Percentiles rank a stretch among this genome's conserved stretches.
phyloP scores from a whole-genome alignment of 2,113 vertebrate species.

The Strix uralensis region DNA sequence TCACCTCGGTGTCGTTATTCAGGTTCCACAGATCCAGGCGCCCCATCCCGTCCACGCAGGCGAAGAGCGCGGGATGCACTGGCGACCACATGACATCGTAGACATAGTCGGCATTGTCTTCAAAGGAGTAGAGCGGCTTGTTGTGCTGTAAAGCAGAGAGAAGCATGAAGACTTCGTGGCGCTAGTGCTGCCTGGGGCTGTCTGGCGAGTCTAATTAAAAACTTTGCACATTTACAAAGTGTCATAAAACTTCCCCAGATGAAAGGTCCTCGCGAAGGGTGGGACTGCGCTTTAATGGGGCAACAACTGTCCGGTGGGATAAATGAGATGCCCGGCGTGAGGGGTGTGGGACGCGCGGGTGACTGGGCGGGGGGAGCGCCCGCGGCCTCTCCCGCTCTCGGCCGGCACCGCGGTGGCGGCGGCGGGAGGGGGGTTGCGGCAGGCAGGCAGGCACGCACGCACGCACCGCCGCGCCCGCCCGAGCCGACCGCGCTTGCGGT shows the following conservation, averaged over 20 bases:
- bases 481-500: not conserved
- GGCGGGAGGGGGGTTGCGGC: not conserved
- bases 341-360: not conserved
- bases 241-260: constrained; percentile 93
- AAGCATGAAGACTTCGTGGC: constrained; percentile 89
- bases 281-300: constrained; percentile 83
- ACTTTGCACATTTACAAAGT: constrained; percentile 93
- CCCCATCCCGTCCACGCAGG: constrained; percentile 96
- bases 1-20: constrained; percentile 97
- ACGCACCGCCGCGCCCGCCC: not conserved
- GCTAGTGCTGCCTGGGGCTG: constrained; percentile 95
- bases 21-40: constrained; percentile 97
- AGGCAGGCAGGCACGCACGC: not conserved
- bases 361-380: not conserved
- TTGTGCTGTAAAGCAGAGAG: constrained; percentile 87
- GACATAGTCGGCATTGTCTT: constrained; percentile 98
- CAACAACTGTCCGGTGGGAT: constrained; percentile 82
- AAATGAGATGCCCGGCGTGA: constrained; percentile 58
- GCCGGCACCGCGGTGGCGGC: not conserved
- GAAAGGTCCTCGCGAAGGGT: constrained; percentile 87
- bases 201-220: constrained; percentile 97
- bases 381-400: not conserved
- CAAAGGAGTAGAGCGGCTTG: constrained; percentile 98
- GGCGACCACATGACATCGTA: constrained; percentile 99
- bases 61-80: constrained; percentile 90